Evolutionary conservation across 2,888 invertebrate species (phyloP), one percentile per base, ranked within the genome.

Genomic region (Ptilodon capucinus): DNA sequence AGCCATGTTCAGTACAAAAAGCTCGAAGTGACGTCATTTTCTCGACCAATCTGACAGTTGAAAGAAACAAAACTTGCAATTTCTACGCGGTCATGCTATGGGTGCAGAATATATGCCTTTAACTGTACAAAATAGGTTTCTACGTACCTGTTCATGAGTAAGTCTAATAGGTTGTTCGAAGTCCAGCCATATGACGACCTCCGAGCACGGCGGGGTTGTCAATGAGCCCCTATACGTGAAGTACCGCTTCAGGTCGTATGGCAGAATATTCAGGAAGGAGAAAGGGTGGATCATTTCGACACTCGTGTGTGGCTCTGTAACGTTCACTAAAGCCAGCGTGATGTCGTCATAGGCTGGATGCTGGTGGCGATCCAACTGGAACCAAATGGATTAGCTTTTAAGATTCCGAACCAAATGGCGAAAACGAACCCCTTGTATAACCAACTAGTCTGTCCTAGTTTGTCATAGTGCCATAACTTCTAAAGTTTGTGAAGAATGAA

Each of bases 131-230:
- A 4, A 21, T 11, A 46, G 23, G 44, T 38, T 34, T 28, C 8
- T 35, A 44, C 54, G 53, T 77, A 95, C 95, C 93, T 95, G 95
- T 35, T 92, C 84, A 57, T 93, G 93, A 0, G 95, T 93, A 46
- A 95, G 84, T 53, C 89, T 81, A 5, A 97, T 93, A 0, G 96
- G 94, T 51, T 94, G 91, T 64, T 93, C 93, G 70, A 96, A 96
- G 67, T 97, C 96, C 48, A 97, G 93, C 97, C 97, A 97, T 34
- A 94, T 94, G 34, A 97, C 97, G 41, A 95, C 94, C 87, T 97
- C 97, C 17, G 93, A 93, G 64, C 95, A 96, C 0, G 97, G 97
- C 2, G 97, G 97, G 2, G 97, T 97, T 3, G 97, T 97, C 58
- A 97, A 79, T 0, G 97, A 97, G 0, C 97, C 97, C 38, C 92